Evolutionary conservation across 1,140 invertebrate genomes (phyloP), one percentile per base, ranked within the genome.

Genomic region (Platorchestia sp.): DNA sequence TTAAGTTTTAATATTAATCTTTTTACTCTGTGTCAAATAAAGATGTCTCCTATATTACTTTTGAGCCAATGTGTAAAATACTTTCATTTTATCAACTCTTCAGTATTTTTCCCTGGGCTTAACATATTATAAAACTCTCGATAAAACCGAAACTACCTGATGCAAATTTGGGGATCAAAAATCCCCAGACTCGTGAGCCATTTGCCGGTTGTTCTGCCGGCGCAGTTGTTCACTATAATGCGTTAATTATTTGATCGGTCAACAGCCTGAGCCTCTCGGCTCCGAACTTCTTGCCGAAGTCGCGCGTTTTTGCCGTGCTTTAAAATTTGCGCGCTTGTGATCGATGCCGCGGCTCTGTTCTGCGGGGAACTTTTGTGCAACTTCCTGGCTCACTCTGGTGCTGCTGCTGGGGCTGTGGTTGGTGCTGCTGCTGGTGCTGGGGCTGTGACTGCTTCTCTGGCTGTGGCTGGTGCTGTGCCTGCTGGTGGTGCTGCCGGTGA

Each of bases 181-280:
- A 36, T 3, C 14, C 14, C 59, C 7, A 10, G 59, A 75, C 59
- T 75, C 36, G 1, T 27, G 10, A 75, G 59, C 59, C 27, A 75
- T 75, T 75, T 75, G 14, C 59, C 59, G 14, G 59, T 75, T 75
- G 59, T 51, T 51, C 47, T 3, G 59, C 59, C 36, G 27, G 10
- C 36, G 59, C 14, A 22, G 59, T 75, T 75, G 59, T 36, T 75
- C 59, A 75, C 14, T 75, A 75, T 75, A 75, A 75, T 75, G 43
- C 87, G 41, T 42, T 89, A 89, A 89, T 89, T 89, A 89, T 89
- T 89, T 89, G 87, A 89, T 89, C 43, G 36, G 87, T 44, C 41
- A 89, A 89, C 87, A 89, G 87, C 87, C 87, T 89, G 10, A 89
- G 87, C 87, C 87, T 89, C 41, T 7, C 22, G n/a, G 6, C 43